phyloP scores from a whole-genome alignment of 2,113 vertebrate genomes.

The Aegotheles bennettii region DNA sequence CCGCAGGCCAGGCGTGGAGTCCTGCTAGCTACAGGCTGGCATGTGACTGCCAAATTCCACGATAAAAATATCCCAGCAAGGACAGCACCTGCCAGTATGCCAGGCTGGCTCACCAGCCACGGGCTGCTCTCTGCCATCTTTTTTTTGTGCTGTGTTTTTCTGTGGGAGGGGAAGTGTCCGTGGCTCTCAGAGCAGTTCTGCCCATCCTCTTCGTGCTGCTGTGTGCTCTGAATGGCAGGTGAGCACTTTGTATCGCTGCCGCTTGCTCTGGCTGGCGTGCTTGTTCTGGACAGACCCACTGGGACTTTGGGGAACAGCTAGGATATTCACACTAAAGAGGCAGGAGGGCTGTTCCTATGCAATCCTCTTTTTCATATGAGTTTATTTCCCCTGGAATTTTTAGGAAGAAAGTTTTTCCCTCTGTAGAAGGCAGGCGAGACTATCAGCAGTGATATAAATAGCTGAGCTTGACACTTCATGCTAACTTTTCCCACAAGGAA shows the following conservation, averaged over 20 bases:
- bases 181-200: background rate
- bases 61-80: conserved; percentile 15
- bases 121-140: background rate
- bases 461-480: conserved; percentile 35
- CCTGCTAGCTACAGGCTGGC: background rate
- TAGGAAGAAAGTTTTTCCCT: background rate
- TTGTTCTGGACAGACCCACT: background rate
- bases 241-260: background rate
- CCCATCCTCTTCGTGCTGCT: background rate
- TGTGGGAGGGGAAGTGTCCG: background rate
- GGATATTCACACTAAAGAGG: background rate
- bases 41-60: conserved; percentile 39
- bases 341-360: background rate
- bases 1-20: background rate
- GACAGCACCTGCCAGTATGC: background rate
- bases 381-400: background rate
- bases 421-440: background rate
- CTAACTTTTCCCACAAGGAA: conserved; percentile 61
- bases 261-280: accelerated
- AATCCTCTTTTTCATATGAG: background rate
- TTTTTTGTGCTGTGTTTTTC: background rate
- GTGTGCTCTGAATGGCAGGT: background rate
- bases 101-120: background rate
- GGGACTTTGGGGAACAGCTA: background rate
- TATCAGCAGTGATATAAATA: conserved; percentile 62